Evolutionary conservation across 2,888 invertebrate species (phyloP).

Genomic region (Sesamia inferens): DNA sequence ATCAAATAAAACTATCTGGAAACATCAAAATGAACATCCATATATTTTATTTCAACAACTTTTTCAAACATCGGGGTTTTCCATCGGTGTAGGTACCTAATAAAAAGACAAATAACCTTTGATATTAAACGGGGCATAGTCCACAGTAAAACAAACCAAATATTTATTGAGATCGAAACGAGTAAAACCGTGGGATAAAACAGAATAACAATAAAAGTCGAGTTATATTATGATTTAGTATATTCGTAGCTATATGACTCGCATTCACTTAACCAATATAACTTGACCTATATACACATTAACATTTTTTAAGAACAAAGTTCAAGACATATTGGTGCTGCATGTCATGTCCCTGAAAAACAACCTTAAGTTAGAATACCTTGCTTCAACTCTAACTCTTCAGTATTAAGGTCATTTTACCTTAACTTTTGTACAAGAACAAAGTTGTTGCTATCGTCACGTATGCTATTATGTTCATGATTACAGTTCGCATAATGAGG

Average conservation of each 20-base stretch:
- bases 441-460: slow-evolving; percentile 70
- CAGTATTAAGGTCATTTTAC: slow-evolving; percentile 63
- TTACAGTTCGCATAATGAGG: slow-evolving; percentile 74
- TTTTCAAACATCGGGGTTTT: slow-evolving; percentile 25
- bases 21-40: slow-evolving; percentile 30
- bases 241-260: slow-evolving; percentile 67
- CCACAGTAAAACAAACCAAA: slow-evolving; percentile 57
- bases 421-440: slow-evolving; percentile 44
- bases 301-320: slow-evolving; percentile 40
- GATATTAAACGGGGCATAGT: slow-evolving; percentile 40
- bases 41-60: slow-evolving; percentile 39
- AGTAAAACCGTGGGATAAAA: slow-evolving; percentile 56
- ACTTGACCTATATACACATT: slow-evolving; percentile 53
- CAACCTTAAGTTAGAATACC: slow-evolving; percentile 57
- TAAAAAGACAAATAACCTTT: slow-evolving; percentile 53
- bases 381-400: slow-evolving; percentile 37
- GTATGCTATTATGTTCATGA: slow-evolving; percentile 73
- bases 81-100: slow-evolving; percentile 23
- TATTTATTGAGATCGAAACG: slow-evolving; percentile 65
- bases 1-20: slow-evolving; percentile 40
- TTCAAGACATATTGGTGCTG: slow-evolving; percentile 62
- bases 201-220: slow-evolving; percentile 71
- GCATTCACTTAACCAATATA: slow-evolving; percentile 49
- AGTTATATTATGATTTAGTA: slow-evolving; percentile 73
- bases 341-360: slow-evolving; percentile 64